These are phyloP conservation scores for Eucidaris tribuloides DNA, from an alignment of 35 echinoderm and acorn worm genomes.

Conservation along the genomic window DNA sequence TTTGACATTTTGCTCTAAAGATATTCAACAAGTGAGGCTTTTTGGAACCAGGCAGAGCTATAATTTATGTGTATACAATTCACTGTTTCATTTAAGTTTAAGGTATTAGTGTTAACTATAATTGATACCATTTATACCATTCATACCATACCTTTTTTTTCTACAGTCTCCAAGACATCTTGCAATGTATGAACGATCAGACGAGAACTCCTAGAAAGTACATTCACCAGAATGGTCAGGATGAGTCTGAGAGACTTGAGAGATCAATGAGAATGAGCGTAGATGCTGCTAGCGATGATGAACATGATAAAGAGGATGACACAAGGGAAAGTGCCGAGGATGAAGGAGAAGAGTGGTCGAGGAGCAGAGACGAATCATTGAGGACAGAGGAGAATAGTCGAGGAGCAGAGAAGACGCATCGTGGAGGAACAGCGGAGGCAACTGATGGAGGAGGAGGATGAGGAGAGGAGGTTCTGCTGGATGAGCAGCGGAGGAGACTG, in stretches of 20 bases:
- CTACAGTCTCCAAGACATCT: constrained; percentile 12
- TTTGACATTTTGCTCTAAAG: too few relatives aligned
- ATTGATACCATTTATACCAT: background rate
- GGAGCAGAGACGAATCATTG: constrained; percentile 17
- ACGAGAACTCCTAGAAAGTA: constrained; percentile 9
- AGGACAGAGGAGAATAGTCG: constrained; percentile 15
- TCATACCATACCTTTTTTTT: background rate
- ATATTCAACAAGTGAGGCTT: too few relatives aligned
- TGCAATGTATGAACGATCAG: constrained; percentile 7
- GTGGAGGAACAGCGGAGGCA: constrained; percentile 4
- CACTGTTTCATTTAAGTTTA: too few relatives aligned
- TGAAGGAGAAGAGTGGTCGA: constrained; percentile 12
- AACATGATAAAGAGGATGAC: background rate
- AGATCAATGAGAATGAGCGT: constrained; percentile 18
- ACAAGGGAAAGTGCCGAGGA: background rate
- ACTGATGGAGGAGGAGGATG: constrained; percentile 25
- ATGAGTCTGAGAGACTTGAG: background rate
- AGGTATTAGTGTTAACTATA: too few relatives aligned
- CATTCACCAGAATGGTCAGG: constrained; percentile 14
- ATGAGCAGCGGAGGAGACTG: background rate
- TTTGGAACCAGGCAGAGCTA: too few relatives aligned
- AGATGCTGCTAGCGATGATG: constrained; percentile 2
- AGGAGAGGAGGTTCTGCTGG: constrained; percentile 1
- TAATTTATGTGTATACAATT: too few relatives aligned
- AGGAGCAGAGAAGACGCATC: background rate